These are phyloP conservation scores for Carabus problematicus DNA, from an alignment of 2,888 invertebrate species.

Conservation along the genomic window DNA sequence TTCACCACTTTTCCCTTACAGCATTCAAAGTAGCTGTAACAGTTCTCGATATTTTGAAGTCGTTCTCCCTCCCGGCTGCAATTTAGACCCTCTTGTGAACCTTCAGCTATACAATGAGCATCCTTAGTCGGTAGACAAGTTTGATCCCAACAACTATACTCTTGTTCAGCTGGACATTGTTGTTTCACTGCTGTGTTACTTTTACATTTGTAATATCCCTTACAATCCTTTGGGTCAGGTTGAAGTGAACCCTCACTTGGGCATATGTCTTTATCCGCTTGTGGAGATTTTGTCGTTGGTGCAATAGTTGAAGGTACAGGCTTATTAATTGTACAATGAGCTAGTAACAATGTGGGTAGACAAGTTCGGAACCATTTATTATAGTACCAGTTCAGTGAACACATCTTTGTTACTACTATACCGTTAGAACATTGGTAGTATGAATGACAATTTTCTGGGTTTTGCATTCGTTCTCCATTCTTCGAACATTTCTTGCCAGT, in stretches of 20 bases:
- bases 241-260: constrained; percentile 9
- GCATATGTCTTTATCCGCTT: constrained; percentile 4
- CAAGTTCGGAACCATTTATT: constrained; percentile 32
- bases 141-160: constrained; percentile 19
- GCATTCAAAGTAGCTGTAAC: constrained; percentile 26
- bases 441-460: constrained; percentile 25
- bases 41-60: constrained; percentile 22
- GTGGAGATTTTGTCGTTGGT: background rate
- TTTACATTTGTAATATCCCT: constrained; percentile 20
- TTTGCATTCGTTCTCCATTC: constrained; percentile 23
- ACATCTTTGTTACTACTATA: constrained; percentile 4
- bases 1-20: constrained; percentile 9
- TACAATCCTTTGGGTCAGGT: constrained; percentile 18
- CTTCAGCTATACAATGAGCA: constrained; percentile 19
- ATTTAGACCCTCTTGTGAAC: background rate
- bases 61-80: constrained; percentile 16
- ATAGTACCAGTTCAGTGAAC: constrained; percentile 9
- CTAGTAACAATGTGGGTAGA: background rate
- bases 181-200: background rate
- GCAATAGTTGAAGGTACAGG: constrained; percentile 3
- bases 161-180: background rate
- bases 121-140: background rate
- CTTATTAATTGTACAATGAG: constrained; percentile 3
- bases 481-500: constrained; percentile 9
- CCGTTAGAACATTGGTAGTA: constrained; percentile 25